A percentile compares a stretch with the other conserved stretches of the same genome.
Evolutionary conservation across 2,113 vertebrate species (phyloP).

Genomic region (Corythoichthys intestinalis): DNA sequence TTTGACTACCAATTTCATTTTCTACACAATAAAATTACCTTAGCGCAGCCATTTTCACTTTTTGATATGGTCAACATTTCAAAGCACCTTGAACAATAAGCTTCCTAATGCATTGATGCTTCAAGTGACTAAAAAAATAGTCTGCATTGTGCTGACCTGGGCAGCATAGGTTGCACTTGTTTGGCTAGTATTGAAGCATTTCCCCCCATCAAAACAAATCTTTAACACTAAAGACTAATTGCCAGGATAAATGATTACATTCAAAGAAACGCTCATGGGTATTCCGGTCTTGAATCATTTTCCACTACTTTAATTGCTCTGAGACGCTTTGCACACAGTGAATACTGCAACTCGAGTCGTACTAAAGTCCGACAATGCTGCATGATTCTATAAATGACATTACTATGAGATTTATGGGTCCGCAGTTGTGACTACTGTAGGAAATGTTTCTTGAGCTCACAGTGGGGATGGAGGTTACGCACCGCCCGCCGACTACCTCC

Average conservation of each 20-base stretch:
- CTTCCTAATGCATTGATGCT: neutral
- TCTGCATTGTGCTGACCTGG: neutral
- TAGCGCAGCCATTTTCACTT: no score
- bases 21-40: no score
- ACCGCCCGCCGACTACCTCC: neutral
- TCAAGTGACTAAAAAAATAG: neutral
- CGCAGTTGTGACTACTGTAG: neutral
- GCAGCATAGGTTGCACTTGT: neutral
- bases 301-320: conserved; percentile 1
- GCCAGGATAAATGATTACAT: neutral
- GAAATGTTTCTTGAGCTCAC: neutral
- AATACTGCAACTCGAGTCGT: neutral
- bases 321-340: neutral
- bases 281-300: neutral
- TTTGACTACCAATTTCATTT: no score
- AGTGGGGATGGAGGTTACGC: neutral
- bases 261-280: neutral
- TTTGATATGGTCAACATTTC: no score
- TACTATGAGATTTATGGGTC: neutral
- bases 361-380: neutral
- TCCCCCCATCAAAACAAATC: neutral
- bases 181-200: neutral
- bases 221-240: conserved; percentile 1
- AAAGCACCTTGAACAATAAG: neutral
- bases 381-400: neutral